These are phyloP conservation scores for Trissoscelio sp. DNA, from an alignment of 2,888 invertebrate species.

Conservation along the genomic window DNA sequence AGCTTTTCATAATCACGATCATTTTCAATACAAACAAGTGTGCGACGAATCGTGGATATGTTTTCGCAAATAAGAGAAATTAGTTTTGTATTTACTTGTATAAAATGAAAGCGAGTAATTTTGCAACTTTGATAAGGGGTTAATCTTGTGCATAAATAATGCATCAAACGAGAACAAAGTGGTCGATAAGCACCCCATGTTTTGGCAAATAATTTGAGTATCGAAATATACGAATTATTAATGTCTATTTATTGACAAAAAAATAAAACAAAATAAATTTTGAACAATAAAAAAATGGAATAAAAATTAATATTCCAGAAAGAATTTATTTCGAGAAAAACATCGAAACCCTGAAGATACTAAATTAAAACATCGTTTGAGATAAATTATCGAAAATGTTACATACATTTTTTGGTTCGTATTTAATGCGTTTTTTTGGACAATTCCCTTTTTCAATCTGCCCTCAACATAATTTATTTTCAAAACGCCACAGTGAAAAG, in stretches of 20 bases:
- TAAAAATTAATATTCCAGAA: background rate
- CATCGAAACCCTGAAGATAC: background rate
- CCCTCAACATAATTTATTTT: conserved; percentile 24
- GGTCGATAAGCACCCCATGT: background rate
- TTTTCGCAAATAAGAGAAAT: background rate
- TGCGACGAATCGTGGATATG: background rate
- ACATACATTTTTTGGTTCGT: conserved; percentile 4
- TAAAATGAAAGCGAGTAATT: conserved; percentile 6
- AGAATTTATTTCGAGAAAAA: background rate
- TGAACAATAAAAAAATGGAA: background rate
- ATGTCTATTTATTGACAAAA: no score
- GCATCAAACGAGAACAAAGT: conserved; percentile 9
- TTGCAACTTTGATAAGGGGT: conserved; percentile 11
- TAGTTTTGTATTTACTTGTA: background rate
- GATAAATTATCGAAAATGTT: conserved; percentile 11
- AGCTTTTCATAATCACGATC: background rate
- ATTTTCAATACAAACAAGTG: conserved; percentile 10
- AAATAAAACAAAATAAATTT: no score
- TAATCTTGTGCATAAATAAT: conserved; percentile 24
- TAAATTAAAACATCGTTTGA: conserved; percentile 9
- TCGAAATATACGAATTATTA: background rate
- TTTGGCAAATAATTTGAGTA: background rate
- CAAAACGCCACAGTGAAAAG: conserved; percentile 18
- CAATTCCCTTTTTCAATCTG: conserved; percentile 17
- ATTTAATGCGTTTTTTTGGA: conserved; percentile 21